phyloP scores from a whole-genome alignment of 2,888 invertebrate species.

The Dryobotodes eremita region DNA sequence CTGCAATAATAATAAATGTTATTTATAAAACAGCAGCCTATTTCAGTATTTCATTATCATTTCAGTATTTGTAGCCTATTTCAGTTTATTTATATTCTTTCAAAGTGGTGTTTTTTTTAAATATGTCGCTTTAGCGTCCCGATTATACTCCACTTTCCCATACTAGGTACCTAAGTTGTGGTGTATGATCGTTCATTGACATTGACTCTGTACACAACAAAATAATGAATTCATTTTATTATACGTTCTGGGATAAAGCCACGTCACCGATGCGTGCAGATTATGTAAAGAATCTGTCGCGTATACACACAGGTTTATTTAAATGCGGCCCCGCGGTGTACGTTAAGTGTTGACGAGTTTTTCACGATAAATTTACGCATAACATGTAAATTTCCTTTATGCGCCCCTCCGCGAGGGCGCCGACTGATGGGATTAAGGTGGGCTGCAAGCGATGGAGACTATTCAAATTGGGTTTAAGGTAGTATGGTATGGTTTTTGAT shows the following conservation, averaged over 20 bases:
- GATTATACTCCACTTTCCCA: no score
- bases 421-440: constrained; percentile 49
- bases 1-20: no score
- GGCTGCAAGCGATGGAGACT: constrained; percentile 7
- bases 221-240: constrained; percentile 60
- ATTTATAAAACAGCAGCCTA: no score
- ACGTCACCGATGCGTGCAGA: constrained; percentile 26
- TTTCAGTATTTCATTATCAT: no score
- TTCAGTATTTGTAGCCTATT: no score
- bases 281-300: constrained; percentile 54
- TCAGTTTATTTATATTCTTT: no score
- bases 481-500: background rate
- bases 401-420: constrained; percentile 45
- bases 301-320: constrained; percentile 44
- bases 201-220: constrained; percentile 45
- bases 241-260: constrained; percentile 27
- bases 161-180: background rate
- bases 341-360: constrained; percentile 67
- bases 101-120: no score
- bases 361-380: constrained; percentile 64
- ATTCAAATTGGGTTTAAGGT: background rate
- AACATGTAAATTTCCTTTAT: constrained; percentile 65
- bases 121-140: no score
- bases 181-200: background rate
- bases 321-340: constrained; percentile 43